Evolutionary conservation across 2,113 vertebrate species (phyloP), one percentile per base, ranked within the genome.

Genomic region (Microcebus lehilahytsara): DNA sequence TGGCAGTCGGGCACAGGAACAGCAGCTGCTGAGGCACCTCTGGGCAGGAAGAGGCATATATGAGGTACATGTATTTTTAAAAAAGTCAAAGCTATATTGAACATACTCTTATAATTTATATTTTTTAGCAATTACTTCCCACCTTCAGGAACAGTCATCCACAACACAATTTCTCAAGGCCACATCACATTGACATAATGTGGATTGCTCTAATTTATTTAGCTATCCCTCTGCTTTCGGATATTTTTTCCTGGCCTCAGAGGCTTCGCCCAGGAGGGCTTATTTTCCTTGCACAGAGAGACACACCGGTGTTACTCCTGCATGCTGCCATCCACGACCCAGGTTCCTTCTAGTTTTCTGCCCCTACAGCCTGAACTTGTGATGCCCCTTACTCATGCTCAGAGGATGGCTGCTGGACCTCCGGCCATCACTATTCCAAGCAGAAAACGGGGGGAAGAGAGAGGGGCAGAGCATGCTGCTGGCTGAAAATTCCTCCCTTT

Each of bases 11-110:
- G n/a, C 30, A 9, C 6, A 30, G 11, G 9, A 77, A 78, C 37
- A n/a, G 69, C 30, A 46, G 34, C 32, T 2, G 9, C 77, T 34
- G 34, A 46, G 49, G 19, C 0, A 0, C n/a, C 23, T 1, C 78
- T 58, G 27, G 58, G 9, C 12, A 75, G 17, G 56, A 40, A 37
- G 17, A 30, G 25, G 6, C 7, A 20, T 14, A 4, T 19, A 58
- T 22, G 56, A 58, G 6, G 56, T 58, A 71, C 4, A 30, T 1
- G 19, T 60, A 16, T 30, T 67, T 75, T 58, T 67, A 23, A 42
- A 27, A 37, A n/a, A 58, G 37, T 25, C 92, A 46, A 27, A 25
- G 40, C 60, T 7, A 30, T 9, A 25, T 5, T 6, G 60, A 64
- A 12, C 12, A 40, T n/a, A 14, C 17, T 5, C 66, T 58, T 56